These are phyloP conservation scores for Ypsolopha sequella DNA, from an alignment of 2,888 invertebrate genomes.

Conservation along the genomic window DNA sequence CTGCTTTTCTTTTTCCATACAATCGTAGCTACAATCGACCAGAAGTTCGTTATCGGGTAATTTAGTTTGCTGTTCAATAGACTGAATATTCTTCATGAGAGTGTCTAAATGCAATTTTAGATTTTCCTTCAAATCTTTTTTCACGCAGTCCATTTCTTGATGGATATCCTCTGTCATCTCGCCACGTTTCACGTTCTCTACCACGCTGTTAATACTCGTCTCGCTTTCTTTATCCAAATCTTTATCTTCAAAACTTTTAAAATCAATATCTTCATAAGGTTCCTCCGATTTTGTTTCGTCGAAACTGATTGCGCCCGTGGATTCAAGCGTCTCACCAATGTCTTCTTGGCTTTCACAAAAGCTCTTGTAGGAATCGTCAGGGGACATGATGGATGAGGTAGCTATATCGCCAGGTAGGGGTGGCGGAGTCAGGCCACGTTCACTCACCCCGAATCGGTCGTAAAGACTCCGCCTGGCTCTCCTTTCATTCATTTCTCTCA, in stretches of 20 bases:
- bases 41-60: background rate
- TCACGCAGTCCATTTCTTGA: conserved; percentile 1
- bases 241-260: background rate
- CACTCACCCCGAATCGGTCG: conserved; percentile 26
- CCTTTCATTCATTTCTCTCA: conserved; percentile 42
- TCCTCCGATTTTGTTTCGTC: background rate
- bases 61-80: background rate
- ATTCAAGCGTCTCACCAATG: background rate
- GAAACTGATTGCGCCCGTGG: background rate
- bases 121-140: background rate
- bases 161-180: conserved; percentile 12
- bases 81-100: background rate
- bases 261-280: background rate
- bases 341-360: conserved; percentile 27
- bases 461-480: conserved; percentile 30
- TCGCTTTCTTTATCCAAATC: background rate
- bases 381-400: conserved; percentile 12
- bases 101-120: background rate
- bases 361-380: conserved; percentile 24
- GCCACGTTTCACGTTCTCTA: conserved; percentile 21
- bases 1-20: background rate
- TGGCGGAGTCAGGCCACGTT: conserved; percentile 24
- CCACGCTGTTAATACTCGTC: conserved; percentile 28
- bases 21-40: background rate
- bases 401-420: conserved; percentile 13